Evolutionary conservation across 2,888 invertebrate genomes (phyloP), one percentile per base, ranked within the genome.

Genomic region (Pherbina coryleti): DNA sequence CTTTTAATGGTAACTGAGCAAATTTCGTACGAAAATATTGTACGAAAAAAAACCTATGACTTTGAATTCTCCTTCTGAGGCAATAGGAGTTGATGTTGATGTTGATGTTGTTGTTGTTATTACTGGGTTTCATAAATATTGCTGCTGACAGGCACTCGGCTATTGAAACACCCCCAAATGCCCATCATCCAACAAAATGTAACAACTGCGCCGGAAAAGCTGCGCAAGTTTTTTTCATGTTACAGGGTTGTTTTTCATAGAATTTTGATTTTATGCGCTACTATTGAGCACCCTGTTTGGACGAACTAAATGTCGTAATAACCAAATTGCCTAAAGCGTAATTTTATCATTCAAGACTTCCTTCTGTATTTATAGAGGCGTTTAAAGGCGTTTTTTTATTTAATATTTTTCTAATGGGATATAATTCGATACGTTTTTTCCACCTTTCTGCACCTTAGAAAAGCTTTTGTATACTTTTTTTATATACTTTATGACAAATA

Each of bases 21-120:
- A 75, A 60, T 37, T 66, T 22, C 49, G 25, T 51, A 11, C 37
- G 19, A 17, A 34, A n/a, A 19, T 19, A 25, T 25, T n/a, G 28
- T 28, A 73, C 60, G 17, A 64, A 9, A 44, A 55, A 51, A 80
- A 81, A 75, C 69, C 66, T 83, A 82, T 82, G 83, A 83, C 83
- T 82, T 83, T 83, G 82, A 83, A 83, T 79, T 83, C 81, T 83
- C 83, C 83, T 83, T 82, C 75, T 66, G 44, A 67, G 19, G 14
- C 8, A 49, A 44, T 67, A 67, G 75, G 53, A 75, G 67, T n/a
- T n/a, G n/a, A n/a, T n/a, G n/a, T n/a, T n/a, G n/a, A n/a, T n/a
- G n/a, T n/a, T n/a, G n/a, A n/a, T 53, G 37, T 28, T 44, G 34
- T 3, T 74, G 49, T 11, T 34, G 66, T 37, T 22, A 22, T 57